phyloP scores from a whole-genome alignment of 2,113 vertebrate genomes.

The Platysternon megacephalum region DNA sequence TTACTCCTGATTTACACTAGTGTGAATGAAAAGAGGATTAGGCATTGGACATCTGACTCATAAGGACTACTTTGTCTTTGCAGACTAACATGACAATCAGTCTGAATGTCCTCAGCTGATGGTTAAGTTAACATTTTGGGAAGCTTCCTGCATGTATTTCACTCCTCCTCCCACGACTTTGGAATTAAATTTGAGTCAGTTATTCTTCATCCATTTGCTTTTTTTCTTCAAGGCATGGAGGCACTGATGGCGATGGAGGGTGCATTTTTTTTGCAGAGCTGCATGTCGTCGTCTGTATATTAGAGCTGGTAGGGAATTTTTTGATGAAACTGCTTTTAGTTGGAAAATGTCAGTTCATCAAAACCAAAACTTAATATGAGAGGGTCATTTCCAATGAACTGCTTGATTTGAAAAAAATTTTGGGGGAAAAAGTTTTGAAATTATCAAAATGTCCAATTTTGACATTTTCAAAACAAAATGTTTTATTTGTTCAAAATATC shows the following conservation, averaged over 20 bases:
- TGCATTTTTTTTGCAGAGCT: not conserved
- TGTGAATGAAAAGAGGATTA: not conserved
- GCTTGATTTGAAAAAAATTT: not conserved
- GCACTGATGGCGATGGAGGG: not conserved
- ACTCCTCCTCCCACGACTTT: not conserved
- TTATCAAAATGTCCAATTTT: not conserved
- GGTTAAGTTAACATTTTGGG: not conserved
- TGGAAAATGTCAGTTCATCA: not conserved
- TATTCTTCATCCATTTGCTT: not conserved
- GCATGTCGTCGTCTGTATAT: not conserved
- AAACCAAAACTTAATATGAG: not conserved
- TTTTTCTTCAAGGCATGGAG: not conserved
- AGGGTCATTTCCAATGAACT: not conserved
- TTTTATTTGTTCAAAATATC: not conserved
- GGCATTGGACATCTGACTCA: not conserved
- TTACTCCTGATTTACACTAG: not conserved
- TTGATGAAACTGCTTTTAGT: not conserved
- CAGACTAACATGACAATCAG: not conserved
- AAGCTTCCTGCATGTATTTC: not conserved
- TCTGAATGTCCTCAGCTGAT: not conserved
- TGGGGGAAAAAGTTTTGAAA: not conserved
- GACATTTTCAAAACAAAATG: not conserved
- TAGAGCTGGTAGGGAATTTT: not conserved
- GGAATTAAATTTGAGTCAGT: not conserved
- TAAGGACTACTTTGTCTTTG: not conserved